These are phyloP conservation scores for Pseudotriccus pelzelni DNA, from an alignment of 2,797 vertebrate species.

Conservation along the genomic window DNA sequence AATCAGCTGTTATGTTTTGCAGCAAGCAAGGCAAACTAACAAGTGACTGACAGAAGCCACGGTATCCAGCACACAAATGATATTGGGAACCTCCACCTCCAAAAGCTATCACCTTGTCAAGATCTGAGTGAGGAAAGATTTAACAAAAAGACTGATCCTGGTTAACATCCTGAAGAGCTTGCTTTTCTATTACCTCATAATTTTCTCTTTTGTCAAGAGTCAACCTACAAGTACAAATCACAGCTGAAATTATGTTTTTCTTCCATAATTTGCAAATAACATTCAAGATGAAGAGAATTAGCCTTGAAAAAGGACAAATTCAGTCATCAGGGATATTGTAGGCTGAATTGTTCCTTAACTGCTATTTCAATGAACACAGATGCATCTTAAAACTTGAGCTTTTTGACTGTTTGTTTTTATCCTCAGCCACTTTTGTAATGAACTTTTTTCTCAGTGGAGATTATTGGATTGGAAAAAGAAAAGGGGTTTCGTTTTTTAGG, in stretches of 20 bases:
- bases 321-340: not conserved
- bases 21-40: conserved; percentile 4
- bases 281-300: conserved; percentile 19
- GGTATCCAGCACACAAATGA: not conserved
- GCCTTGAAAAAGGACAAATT: conserved; percentile 20
- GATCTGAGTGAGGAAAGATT: conserved; percentile 2
- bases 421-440: not conserved
- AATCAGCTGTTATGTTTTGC: conserved; percentile 11
- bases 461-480: not conserved
- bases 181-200: conserved; percentile 8
- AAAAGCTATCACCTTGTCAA: conserved; percentile 20
- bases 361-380: not conserved
- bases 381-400: not conserved
- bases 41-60: conserved; percentile 50
- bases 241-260: not conserved
- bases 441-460: not conserved
- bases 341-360: not conserved
- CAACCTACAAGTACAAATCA: conserved; percentile 25
- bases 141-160: conserved; percentile 18
- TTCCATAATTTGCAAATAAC: conserved; percentile 16
- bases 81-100: conserved; percentile 2
- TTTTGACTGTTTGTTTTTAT: not conserved
- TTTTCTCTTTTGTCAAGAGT: conserved; percentile 20
- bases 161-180: not conserved
- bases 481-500: not conserved